These are phyloP conservation scores for Drosophila parvula DNA, from an alignment of 1,140 invertebrate genomes.

Conservation along the genomic window DNA sequence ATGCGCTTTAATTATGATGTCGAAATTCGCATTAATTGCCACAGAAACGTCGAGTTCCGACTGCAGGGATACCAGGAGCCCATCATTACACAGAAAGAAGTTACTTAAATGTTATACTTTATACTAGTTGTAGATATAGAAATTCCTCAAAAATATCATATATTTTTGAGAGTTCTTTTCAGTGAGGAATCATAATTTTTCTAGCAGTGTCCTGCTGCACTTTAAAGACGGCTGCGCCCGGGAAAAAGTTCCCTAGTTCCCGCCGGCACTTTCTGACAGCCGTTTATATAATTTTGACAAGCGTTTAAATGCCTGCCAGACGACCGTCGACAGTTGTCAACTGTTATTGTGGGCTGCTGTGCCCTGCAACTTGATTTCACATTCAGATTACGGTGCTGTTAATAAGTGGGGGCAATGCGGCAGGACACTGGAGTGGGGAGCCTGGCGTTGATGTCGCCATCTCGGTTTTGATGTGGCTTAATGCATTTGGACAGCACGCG, in stretches of 20 bases:
- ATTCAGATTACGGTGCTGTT: conserved; percentile 64
- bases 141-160: neutral
- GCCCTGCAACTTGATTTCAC: conserved; percentile 67
- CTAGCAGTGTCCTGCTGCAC: conserved; percentile 15
- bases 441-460: conserved; percentile 40
- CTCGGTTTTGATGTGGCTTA: conserved; percentile 66
- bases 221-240: conserved; percentile 11
- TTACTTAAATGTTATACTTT: neutral
- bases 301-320: conserved; percentile 71
- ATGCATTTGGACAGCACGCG: conserved; percentile 72
- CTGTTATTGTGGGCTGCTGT: conserved; percentile 60
- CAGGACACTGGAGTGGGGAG: neutral
- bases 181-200: neutral
- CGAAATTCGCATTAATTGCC: conserved; percentile 81
- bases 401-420: conserved; percentile 40
- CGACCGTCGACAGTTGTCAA: conserved; percentile 79
- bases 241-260: conserved; percentile 43
- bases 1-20: conserved; percentile 80
- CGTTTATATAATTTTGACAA: conserved; percentile 80
- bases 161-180: accelerated
- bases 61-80: conserved; percentile 12
- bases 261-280: conserved; percentile 51
- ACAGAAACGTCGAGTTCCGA: conserved; percentile 57
- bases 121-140: too few species aligned
- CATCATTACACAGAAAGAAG: conserved; percentile 14